These are phyloP conservation scores for Planiliza haematocheilus DNA, from an alignment of 2,113 vertebrate genomes.

Conservation along the genomic window DNA sequence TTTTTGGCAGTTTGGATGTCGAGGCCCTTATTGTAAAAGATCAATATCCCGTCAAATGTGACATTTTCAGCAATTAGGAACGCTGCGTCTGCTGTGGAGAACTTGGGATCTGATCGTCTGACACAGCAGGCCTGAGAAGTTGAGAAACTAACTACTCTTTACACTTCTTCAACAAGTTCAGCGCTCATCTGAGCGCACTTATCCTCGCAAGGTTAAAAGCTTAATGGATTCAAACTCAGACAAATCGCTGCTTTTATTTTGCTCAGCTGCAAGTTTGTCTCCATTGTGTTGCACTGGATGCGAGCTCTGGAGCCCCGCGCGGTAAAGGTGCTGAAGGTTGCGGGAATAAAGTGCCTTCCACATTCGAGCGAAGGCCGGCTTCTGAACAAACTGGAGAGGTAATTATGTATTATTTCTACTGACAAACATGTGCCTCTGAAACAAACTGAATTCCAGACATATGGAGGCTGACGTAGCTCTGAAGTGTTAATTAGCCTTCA, in stretches of 20 bases:
- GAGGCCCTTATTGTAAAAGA: constrained; percentile 37
- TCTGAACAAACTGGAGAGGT: constrained; percentile 47
- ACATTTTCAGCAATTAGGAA: constrained; percentile 50
- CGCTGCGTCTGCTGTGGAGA: constrained; percentile 16
- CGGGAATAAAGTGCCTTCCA: constrained; percentile 36
- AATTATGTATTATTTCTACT: constrained; percentile 45
- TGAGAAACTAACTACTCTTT: constrained; percentile 42
- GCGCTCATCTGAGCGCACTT: constrained; percentile 42
- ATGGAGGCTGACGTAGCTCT: constrained; percentile 18
- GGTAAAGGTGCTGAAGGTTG: constrained; percentile 53
- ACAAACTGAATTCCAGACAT: constrained; percentile 41
- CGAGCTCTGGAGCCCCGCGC: constrained; percentile 20
- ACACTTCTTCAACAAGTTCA: constrained; percentile 33
- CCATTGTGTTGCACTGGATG: constrained; percentile 39
- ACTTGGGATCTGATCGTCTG: constrained; percentile 18
- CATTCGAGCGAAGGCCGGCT: constrained; percentile 45
- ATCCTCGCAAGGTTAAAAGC: constrained; percentile 56
- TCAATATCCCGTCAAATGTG: constrained; percentile 51
- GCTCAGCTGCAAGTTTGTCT: constrained; percentile 33
- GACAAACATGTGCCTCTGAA: constrained; percentile 40
- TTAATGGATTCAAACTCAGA: constrained; percentile 52
- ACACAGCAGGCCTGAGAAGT: constrained; percentile 15
- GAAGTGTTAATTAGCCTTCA: constrained; percentile 37
- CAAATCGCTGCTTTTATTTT: constrained; percentile 56
- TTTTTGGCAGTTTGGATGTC: constrained; percentile 25